Base-by-base conservation (phyloP, 2,113 vertebrate genomes). In the Aythya baeri region DNA sequence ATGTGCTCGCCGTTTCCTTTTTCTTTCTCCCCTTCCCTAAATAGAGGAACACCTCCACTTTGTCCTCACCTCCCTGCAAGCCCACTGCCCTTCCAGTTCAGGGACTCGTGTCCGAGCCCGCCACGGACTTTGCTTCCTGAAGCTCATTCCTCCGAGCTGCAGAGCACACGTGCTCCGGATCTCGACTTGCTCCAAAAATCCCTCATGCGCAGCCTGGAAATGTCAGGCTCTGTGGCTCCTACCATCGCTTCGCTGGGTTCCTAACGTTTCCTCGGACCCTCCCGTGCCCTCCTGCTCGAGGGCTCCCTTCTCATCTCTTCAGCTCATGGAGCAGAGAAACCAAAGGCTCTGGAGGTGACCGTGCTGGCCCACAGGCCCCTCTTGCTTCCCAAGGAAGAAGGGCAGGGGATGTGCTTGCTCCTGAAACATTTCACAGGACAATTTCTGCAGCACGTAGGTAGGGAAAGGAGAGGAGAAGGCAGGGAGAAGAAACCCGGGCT, bases 401-500 rank as follows among this genome's bases (percentile, higher is more conserved):
- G 41, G 12, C 65, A 77, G 21, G 36, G 50, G 72, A 41, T 0
- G 0, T 83, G 49, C 70, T 54, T 0, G 0, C 9, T 6, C 15
- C 63, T 4, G 9, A 75, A 71, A 18, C 29, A 22, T 34, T 75
- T 62, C 1, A 0, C 6, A 9, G 0, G 0, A 10, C 0, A 22
- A 43, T 43, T 59, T 75, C n/a, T 43, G 36, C 57, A 14, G 41
- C 1, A 12, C 3, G 10, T 11, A 14, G 38, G 49, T 1, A 63
- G 61, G 80, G 59, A 93, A 72, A 85, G 61, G 50, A 55, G 12
- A 63, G 31, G 49, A 85, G 6, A 38, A 70, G 38, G 46, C 57
- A 46, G 0, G 0, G 46, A 83, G 58, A 89, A 73, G 49, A 65
- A 94, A 23, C 15, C 16, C 11, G 1, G 18, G 14, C 82, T 68